These are phyloP conservation scores for Lissonota sp. DNA, from an alignment of 2,888 invertebrate genomes.

Conservation along the genomic window DNA sequence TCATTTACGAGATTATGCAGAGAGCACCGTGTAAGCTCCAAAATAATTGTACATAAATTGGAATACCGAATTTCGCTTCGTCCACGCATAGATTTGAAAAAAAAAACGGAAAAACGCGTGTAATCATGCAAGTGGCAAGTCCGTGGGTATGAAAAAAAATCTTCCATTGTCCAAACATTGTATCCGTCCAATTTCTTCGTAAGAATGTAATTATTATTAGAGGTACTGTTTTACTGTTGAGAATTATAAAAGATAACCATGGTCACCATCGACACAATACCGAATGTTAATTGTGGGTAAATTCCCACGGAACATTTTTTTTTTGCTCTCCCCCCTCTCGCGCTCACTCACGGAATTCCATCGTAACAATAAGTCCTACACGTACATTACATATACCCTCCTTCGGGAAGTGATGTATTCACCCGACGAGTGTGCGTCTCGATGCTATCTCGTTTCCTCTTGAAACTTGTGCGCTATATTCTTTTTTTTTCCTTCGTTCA, in stretches of 20 bases:
- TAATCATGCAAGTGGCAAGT: constrained; percentile 41
- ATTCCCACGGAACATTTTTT: constrained; percentile 81
- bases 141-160: constrained; percentile 59
- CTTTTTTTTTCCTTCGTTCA: constrained; percentile 25
- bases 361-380: constrained; percentile 64
- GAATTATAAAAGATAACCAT: constrained; percentile 80
- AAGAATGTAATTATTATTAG: constrained; percentile 80
- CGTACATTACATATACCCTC: constrained; percentile 42
- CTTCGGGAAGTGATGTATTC: constrained; percentile 66
- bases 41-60: constrained; percentile 73
- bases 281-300: constrained; percentile 83
- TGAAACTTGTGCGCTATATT: constrained; percentile 63
- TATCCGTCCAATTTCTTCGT: constrained; percentile 76
- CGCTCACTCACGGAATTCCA: constrained; percentile 56
- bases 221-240: constrained; percentile 78
- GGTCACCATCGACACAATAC: constrained; percentile 78
- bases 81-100: constrained; percentile 5
- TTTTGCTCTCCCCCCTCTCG: constrained; percentile 47
- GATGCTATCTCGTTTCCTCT: constrained; percentile 70
- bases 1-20: constrained; percentile 49
- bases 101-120: constrained; percentile 25
- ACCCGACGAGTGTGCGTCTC: constrained; percentile 40
- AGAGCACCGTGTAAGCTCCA: constrained; percentile 13
- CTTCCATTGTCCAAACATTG: constrained; percentile 63
- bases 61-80: constrained; percentile 24